Base-by-base conservation (phyloP, 2,888 invertebrate species). In the Drosophila greeni region DNA sequence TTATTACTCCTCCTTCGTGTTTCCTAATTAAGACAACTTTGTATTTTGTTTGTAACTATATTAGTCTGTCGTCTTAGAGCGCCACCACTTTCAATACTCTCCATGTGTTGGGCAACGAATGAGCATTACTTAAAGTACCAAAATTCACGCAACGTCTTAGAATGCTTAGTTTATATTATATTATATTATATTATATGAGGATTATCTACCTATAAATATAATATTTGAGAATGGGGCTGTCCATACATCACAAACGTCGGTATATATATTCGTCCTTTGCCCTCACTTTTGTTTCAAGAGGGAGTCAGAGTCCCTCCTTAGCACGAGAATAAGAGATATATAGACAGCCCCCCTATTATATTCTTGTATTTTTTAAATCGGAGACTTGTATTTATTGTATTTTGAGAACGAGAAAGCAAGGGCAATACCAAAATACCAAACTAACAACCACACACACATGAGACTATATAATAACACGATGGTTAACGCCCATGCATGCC, bases 111-210 rank as follows among this genome's bases (percentile, higher is more conserved):
- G 62, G 67, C 66, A 75, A 73, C 64, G 70, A 75, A 70, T 75
- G 73, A 78, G 72, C 76, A 79, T 76, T 79, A 75, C 68, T 75
- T 60, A 60, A 79, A 76, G 75, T 70, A 76, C 55, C 72, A 75
- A 68, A 66, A 55, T 59, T 47, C 49, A 66, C 47, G 60, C 37
- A 64, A 57, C 64, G 37, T 52, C 37, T 58, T 52, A 64, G 51
- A 37, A 47, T 64, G 62, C 60, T 39, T 52, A 53, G 52, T 64
- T 52, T 60, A 68, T 64, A 66, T 68, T 56, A 20, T 14, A 23
- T 40, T 59, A 26, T 59, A 55, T 56, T 56, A 16, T 11, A 26
- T 26, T 29, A 62, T 52, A 57, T 45, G 55, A 59, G 43, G 48
- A 58, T 42, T 59, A 62, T 43, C 34, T 60, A 60, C 33, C 47